phyloP scores from a whole-genome alignment of 2,113 vertebrate species.

The Myotis lucifugus region DNA sequence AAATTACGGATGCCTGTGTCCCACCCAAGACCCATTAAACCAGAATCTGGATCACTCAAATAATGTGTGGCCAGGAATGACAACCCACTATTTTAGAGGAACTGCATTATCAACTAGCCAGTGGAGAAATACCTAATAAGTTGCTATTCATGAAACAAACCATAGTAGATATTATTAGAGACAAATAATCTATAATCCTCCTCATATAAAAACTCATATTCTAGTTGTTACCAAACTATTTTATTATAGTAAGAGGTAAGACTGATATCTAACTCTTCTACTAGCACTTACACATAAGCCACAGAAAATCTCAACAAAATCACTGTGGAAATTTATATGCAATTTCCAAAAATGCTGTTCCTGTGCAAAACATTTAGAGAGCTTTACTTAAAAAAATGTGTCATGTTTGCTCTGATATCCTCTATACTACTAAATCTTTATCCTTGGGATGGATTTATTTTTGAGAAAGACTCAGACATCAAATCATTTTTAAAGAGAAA shows the following conservation, averaged over 20 bases:
- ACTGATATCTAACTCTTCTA: background rate
- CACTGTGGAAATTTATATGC: background rate
- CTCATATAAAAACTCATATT: background rate
- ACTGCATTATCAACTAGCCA: background rate
- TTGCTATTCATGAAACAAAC: background rate
- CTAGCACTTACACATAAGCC: background rate
- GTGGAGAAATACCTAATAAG: background rate
- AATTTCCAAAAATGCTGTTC: background rate
- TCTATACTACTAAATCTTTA: background rate
- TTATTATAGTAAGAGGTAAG: background rate
- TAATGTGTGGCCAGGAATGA: background rate
- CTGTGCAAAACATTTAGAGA: background rate
- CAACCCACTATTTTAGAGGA: background rate
- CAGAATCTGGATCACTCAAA: background rate
- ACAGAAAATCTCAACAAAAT: slow-evolving; percentile 23
- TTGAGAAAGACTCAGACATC: background rate
- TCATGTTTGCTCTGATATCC: background rate
- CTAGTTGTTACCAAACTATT: background rate
- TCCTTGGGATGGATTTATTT: background rate
- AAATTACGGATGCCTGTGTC: background rate
- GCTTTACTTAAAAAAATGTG: background rate
- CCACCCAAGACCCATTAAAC: background rate
- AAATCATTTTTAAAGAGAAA: background rate
- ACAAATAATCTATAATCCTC: background rate
- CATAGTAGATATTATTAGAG: background rate